Percentiles rank a stretch among this genome's conserved stretches.
Evolutionary conservation across 2,888 invertebrate species (phyloP).

Genomic region (Cryptus viduatorius): DNA sequence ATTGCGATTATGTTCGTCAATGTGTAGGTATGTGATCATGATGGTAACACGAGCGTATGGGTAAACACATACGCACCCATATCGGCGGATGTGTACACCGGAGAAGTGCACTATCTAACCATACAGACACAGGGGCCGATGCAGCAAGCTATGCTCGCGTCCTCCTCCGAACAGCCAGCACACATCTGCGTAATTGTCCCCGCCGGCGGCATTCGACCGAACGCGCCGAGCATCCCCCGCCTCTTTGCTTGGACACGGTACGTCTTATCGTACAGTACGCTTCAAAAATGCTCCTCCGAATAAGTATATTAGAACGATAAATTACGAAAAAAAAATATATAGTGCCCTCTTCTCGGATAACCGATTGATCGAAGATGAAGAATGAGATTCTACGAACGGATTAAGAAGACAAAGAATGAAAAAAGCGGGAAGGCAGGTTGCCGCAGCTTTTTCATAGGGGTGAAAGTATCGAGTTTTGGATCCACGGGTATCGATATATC

Average conservation of each 20-base stretch:
- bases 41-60: constrained; percentile 52
- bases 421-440: background rate
- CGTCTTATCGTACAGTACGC: constrained; percentile 74
- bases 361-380: background rate
- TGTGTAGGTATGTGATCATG: constrained; percentile 61
- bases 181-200: constrained; percentile 85
- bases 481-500: constrained; percentile 73
- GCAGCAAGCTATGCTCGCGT: constrained; percentile 32
- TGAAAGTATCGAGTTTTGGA: constrained; percentile 75
- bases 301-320: constrained; percentile 1
- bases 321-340: background rate
- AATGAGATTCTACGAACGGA: background rate
- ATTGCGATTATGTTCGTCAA: constrained; percentile 72
- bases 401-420: background rate
- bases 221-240: constrained; percentile 68
- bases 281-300: constrained; percentile 69
- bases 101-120: constrained; percentile 49
- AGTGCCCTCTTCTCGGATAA: background rate
- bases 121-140: background rate
- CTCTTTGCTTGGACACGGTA: constrained; percentile 67
- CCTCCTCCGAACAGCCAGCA: constrained; percentile 71
- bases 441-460: constrained; percentile 55
- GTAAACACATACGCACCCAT: constrained; percentile 45
- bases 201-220: constrained; percentile 83
- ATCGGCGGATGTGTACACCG: constrained; percentile 53